Evolutionary conservation across 2,797 vertebrate genomes (phyloP), one percentile per base, ranked within the genome.

Genomic region (Rhinichthys osculus): DNA sequence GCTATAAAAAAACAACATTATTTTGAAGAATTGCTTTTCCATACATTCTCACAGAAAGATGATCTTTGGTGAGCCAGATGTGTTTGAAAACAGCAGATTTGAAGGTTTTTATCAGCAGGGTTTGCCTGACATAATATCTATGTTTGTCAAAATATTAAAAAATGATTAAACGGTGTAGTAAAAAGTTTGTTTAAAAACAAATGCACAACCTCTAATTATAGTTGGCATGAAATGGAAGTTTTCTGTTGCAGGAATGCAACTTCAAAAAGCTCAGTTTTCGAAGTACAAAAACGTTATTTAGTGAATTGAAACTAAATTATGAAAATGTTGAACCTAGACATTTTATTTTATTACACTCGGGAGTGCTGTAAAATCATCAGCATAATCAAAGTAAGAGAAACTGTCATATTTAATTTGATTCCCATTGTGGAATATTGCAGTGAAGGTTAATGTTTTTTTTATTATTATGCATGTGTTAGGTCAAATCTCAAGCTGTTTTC

Each of bases 281-380:
- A 4, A 47, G 14, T 5, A 5, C 47, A 50, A 50, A 50, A 50
- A 50, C 4, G 0, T 4, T n/a, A 59, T 72, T 8, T 30, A 1
- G 17, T 72, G 69, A 72, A 72, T 27, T 72, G 52, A 82, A 72
- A 42, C n/a, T 44, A 59, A 57, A 44, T 62, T 16, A 72, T 72
- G 10, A 17, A 44, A 23, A 72, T 59, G n/a, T 44, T 72, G 16
- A 44, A 35, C 44, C 64, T 38, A 72, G 52, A 82, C 38, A 21
- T 78, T 78, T 66, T 7, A 30, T 30, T 78, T 44, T 30, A 64
- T 78, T 13, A 30, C n/a, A 42, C 38, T 78, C 38, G 27, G 54
- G n/a, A 78, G 38, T 42, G 5, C 0, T 62, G 10, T 44, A n/a
- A 16, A 78, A 78, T 59, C 33, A 40, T n/a, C 33, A 16, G 21